Evolutionary conservation across 2,113 vertebrate species (phyloP).

Genomic region (Onychorhynchus coronatus): DNA sequence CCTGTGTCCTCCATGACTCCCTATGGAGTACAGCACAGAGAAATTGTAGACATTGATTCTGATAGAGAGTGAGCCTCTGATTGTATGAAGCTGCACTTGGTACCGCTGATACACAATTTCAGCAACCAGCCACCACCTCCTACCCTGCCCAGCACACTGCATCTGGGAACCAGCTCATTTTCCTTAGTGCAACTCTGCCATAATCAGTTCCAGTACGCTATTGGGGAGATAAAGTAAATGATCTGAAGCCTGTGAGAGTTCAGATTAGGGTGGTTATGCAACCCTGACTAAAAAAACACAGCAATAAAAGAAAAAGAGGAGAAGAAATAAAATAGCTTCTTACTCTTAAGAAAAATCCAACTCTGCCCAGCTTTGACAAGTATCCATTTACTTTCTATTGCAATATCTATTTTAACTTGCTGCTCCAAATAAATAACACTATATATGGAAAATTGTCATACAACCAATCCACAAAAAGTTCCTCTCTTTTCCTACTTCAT

Average conservation of each 20-base stretch:
- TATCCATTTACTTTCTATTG: not conserved
- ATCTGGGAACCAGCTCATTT: not conserved
- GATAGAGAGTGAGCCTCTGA: not conserved
- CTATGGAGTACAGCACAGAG: not conserved
- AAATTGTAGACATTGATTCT: not conserved
- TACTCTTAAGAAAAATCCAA: not conserved
- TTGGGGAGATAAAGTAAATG: not conserved
- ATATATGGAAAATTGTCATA: not conserved
- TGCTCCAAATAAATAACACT: not conserved
- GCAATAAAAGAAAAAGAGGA: not conserved
- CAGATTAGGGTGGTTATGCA: not conserved
- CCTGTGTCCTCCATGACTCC: rapidly evolving
- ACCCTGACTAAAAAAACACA: not conserved
- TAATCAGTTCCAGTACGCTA: not conserved
- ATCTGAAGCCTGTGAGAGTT: not conserved
- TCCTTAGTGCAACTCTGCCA: not conserved
- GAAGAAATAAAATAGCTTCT: not conserved
- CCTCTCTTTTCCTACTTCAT: not conserved
- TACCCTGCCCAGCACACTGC: not conserved
- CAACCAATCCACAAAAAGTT: not conserved
- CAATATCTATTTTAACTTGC: not conserved
- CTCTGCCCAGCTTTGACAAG: not conserved
- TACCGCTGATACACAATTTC: not conserved
- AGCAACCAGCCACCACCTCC: not conserved
- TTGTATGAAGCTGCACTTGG: not conserved